A percentile compares a stretch with the other conserved stretches of the same genome.
These are phyloP conservation scores for Gopherus flavomarginatus DNA, from an alignment of 2,113 vertebrate species.

Conservation along the genomic window DNA sequence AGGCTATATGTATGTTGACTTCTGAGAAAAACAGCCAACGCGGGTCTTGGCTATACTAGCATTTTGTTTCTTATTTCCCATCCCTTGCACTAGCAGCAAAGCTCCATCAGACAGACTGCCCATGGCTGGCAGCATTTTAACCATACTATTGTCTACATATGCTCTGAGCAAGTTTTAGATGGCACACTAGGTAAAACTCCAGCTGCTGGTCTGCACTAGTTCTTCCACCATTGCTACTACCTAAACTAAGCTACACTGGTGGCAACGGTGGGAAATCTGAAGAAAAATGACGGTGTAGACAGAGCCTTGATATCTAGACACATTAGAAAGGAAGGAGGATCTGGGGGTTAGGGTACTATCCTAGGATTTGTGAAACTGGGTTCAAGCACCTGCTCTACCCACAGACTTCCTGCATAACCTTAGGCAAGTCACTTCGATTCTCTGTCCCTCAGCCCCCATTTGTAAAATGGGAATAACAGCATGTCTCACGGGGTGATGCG, in stretches of 20 bases:
- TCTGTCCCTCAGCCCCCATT: background rate
- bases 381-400: background rate
- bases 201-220: accelerated
- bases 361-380: background rate
- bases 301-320: background rate
- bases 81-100: background rate
- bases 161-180: background rate
- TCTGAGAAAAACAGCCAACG: background rate
- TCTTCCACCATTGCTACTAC: background rate
- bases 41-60: background rate
- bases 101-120: background rate
- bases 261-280: background rate
- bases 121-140: background rate
- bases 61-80: background rate
- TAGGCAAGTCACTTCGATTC: background rate
- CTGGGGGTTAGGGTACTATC: background rate
- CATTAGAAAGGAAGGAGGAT: background rate
- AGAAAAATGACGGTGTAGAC: background rate
- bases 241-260: accelerated
- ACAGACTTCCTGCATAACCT: background rate
- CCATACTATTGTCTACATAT: background rate
- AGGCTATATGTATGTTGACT: background rate
- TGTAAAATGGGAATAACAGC: background rate
- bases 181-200: background rate
- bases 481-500: no score